A percentile compares a stretch with the other conserved stretches of the same genome.
Conservation (phyloP, 2,113 vertebrate species). For the Oophaga pumilio region DNA sequence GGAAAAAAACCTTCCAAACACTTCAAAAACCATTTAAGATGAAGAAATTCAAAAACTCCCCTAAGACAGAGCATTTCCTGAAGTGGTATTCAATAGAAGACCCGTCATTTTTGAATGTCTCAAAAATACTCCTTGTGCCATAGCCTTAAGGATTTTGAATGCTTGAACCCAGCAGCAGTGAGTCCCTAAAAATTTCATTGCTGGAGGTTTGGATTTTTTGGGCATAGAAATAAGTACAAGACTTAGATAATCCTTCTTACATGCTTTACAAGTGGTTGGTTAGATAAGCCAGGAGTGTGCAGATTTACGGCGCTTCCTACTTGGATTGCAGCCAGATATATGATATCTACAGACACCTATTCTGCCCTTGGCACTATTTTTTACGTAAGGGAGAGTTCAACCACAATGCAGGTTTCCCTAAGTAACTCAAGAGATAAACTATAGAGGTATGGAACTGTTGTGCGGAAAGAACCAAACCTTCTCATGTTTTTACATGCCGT, state of each 20-base stretch:
- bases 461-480: background rate
- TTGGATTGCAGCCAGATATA: background rate
- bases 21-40: too few relatives aligned
- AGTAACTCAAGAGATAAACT: background rate
- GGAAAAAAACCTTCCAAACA: too few relatives aligned
- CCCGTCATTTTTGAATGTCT: too few relatives aligned
- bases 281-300: background rate
- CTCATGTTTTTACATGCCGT: background rate
- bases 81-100: too few relatives aligned
- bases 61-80: too few relatives aligned
- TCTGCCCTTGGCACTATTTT: background rate
- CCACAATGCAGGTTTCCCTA: background rate
- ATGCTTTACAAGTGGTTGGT: background rate
- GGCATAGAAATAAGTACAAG: background rate
- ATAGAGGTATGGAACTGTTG: background rate
- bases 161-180: too few relatives aligned
- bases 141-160: too few relatives aligned
- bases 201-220: too few relatives aligned
- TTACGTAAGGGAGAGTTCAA: background rate
- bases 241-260: background rate
- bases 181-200: too few relatives aligned
- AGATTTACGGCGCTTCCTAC: background rate
- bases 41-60: too few relatives aligned
- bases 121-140: too few relatives aligned
- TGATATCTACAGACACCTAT: background rate